A percentile compares a stretch with the other conserved stretches of the same genome.
These are phyloP conservation scores for Fulmarus glacialis DNA, from an alignment of 2,113 vertebrate species.

Conservation along the genomic window DNA sequence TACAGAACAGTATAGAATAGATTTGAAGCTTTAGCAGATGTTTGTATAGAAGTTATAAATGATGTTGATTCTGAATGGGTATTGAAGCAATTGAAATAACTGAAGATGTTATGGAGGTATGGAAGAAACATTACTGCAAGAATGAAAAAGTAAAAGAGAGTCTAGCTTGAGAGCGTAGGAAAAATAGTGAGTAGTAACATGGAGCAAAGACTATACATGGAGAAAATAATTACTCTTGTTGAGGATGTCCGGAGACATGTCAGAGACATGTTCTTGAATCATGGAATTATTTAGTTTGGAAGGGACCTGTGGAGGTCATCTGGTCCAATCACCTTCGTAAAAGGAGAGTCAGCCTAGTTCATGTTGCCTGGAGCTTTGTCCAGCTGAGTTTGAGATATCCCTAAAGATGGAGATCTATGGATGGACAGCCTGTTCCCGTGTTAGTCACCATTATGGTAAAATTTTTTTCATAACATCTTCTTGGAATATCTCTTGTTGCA, in stretches of 20 bases:
- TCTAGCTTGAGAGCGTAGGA: neutral
- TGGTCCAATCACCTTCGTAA: neutral
- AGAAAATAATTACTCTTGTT: neutral
- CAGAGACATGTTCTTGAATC: neutral
- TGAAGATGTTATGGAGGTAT: neutral
- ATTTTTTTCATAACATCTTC: neutral
- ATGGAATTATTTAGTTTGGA: neutral
- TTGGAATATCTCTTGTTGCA: neutral
- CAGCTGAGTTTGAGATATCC: neutral
- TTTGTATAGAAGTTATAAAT: neutral
- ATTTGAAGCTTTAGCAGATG: neutral
- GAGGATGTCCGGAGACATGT: neutral
- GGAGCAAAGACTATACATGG: neutral
- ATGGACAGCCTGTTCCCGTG: neutral
- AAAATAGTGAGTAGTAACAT: neutral
- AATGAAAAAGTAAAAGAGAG: neutral
- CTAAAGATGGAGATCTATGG: neutral
- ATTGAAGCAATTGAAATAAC: neutral
- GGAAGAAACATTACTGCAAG: neutral
- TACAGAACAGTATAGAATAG: neutral
- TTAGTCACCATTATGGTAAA: neutral
- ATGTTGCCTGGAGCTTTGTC: neutral
- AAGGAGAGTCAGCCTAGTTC: neutral
- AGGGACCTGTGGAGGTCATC: neutral
- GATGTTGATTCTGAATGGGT: neutral